Base-by-base conservation (phyloP, 2,888 invertebrate genomes). In the Andrena hattorfiana region DNA sequence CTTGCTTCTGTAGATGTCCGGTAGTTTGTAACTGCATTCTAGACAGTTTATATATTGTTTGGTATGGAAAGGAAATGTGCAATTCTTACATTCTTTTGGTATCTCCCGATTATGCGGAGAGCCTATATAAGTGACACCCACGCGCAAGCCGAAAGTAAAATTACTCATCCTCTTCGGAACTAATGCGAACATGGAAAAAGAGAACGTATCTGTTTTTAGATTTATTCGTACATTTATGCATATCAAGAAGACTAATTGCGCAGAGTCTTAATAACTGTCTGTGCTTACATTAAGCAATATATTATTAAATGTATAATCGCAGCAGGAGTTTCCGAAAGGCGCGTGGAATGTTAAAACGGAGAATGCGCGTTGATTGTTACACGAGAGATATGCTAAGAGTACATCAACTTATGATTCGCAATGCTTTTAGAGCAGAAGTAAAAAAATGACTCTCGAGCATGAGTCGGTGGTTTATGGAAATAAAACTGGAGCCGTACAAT, bases 401-500 rank as follows among this genome's bases (percentile, higher is more conserved):
- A 59, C 48, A 32, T 54, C 54, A 20, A n/a, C n/a, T 67, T 73
- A 67, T 60, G 35, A 62, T 59, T 71, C 56, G 30, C 74, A 69
- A 64, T 32, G 51, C 42, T 59, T 80, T 82, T 56, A 66, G 83
- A 64, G 59, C 49, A 48, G 69, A 82, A 68, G 51, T 64, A 74
- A 73, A 30, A 30, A 32, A 26, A 64, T 54, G 35, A 81, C 20
- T 66, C 32, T 69, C 69, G 59, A 77, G 71, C 49, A 68, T 72
- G 64, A 67, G 56, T 64, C 71, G 68, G 68, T 74, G 72, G 28
- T 77, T 84, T 77, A 73, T 85, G 85, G 66, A 87, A 86, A 86
- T 86, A 86, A 86, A 86, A 87, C 72, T 75, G 71, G 54, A 85
- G 82, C 68, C 81, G 74, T 69, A 87, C 68, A 75, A 87, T 79